Conservation (phyloP, 2,113 vertebrate genomes). For the Eudyptes chrysolophus region DNA sequence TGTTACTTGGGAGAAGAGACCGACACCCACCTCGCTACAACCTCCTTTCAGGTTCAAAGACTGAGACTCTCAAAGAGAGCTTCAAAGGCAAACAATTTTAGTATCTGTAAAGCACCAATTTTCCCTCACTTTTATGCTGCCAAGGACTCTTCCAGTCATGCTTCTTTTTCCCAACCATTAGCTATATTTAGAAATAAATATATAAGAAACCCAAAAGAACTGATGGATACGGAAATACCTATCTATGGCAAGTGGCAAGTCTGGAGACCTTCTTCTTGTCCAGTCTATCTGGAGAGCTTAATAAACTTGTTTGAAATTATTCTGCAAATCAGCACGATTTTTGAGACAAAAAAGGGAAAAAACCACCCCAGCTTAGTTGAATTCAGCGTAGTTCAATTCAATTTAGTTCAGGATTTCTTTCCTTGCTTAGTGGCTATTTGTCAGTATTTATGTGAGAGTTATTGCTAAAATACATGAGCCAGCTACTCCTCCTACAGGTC, state of each 20-base stretch:
- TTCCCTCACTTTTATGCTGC: not conserved
- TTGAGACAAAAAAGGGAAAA: not conserved
- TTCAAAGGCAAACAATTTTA: not conserved
- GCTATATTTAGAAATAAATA: not conserved
- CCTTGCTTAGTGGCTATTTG: not conserved
- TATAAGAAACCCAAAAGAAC: not conserved
- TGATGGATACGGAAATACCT: not conserved
- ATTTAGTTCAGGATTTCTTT: not conserved
- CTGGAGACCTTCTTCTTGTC: not conserved
- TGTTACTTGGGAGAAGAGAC: too few species aligned
- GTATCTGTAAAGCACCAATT: not conserved
- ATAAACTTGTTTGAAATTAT: not conserved
- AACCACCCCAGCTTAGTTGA: accelerated
- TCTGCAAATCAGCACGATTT: not conserved
- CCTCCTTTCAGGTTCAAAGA: too few species aligned
- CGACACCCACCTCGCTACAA: too few species aligned
- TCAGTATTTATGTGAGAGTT: not conserved
- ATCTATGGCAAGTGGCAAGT: not conserved
- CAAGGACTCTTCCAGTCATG: not conserved
- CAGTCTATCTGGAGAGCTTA: not conserved
- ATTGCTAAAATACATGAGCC: not conserved
- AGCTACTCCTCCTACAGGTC: slow-evolving; percentile 59
- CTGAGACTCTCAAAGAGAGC: not conserved
- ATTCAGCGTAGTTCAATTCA: not conserved
- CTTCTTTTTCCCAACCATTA: not conserved